Conservation (phyloP, 2,797 vertebrate species). For the Pseudochirops cupreus region DNA sequence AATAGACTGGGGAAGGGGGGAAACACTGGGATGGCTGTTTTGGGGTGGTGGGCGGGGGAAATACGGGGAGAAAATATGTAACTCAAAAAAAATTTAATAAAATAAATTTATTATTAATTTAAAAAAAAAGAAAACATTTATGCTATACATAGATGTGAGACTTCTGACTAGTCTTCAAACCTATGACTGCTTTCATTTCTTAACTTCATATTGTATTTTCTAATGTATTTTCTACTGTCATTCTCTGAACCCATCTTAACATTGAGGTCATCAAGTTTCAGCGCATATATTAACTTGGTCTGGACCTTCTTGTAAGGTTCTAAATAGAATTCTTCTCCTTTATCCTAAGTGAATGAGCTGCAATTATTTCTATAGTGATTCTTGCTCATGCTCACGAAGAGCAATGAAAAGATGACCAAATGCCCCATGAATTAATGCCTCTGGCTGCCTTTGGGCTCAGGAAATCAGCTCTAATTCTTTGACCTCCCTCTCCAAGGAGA, state of each 20-base stretch:
- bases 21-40: too few relatives aligned
- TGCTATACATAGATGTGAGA: neutral
- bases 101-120: too few relatives aligned
- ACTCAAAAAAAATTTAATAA: too few relatives aligned
- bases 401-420: neutral
- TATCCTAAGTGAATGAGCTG: neutral
- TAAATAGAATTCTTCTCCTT: neutral
- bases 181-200: neutral
- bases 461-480: neutral
- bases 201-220: neutral
- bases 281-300: neutral
- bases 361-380: neutral
- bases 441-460: neutral
- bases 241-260: neutral
- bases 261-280: neutral
- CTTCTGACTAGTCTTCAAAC: neutral
- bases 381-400: neutral
- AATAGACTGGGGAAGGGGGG: too few relatives aligned
- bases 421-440: neutral
- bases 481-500: neutral
- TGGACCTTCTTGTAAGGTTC: neutral
- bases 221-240: neutral
- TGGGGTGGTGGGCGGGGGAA: too few relatives aligned
- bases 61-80: too few relatives aligned
- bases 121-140: too few relatives aligned